phyloP scores from a whole-genome alignment of 1,140 invertebrate species.

The Mycetomoellerius zeteki region DNA sequence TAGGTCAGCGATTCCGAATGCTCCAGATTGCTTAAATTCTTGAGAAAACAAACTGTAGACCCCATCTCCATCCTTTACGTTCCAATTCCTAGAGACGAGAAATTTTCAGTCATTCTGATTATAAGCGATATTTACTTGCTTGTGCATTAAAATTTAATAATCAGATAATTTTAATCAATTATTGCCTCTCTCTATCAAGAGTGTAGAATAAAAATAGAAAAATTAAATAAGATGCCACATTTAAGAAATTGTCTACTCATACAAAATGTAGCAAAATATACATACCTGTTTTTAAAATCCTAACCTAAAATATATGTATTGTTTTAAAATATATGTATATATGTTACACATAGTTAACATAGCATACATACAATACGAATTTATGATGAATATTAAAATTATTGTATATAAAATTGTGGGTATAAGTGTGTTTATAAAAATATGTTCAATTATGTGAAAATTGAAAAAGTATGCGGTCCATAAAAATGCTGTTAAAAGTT shows the following conservation, averaged over 20 bases:
- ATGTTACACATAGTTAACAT: neutral
- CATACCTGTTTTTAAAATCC: neutral
- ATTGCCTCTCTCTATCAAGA: neutral
- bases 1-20: constrained; percentile 63
- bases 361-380: neutral
- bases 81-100: neutral
- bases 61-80: constrained; percentile 1
- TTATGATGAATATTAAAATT: constrained; percentile 9
- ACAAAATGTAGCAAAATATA: neutral
- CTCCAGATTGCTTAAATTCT: constrained; percentile 66
- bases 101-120: constrained; percentile 39
- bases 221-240: neutral
- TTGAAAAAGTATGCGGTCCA: neutral
- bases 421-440: constrained; percentile 10
- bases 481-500: neutral
- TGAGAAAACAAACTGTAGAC: constrained; percentile 63
- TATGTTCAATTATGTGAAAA: neutral
- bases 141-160: constrained; percentile 22
- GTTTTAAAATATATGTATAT: no score
- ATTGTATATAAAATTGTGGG: neutral
- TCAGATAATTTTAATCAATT: neutral
- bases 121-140: neutral
- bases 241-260: neutral
- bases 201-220: neutral
- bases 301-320: neutral